Conservation (phyloP, 2,113 vertebrate species). For the Anolis carolinensis region DNA sequence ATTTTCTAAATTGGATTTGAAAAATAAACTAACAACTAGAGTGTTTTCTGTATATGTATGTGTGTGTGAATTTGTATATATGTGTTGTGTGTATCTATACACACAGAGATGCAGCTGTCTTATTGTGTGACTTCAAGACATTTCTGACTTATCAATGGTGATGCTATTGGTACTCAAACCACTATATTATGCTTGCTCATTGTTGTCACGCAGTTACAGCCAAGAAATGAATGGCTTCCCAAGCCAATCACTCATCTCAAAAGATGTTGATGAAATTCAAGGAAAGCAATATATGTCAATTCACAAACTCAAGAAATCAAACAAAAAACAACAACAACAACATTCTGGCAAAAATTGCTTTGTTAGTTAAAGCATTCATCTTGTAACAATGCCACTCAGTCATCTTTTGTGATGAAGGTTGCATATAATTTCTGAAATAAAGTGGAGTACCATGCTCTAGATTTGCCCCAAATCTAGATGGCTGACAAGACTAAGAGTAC, state of each 20-base stretch:
- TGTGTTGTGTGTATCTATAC: no score
- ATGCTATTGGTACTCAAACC: no score
- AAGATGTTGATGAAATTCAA: conserved; percentile 11
- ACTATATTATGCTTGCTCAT: no score
- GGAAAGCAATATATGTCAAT: conserved; percentile 31
- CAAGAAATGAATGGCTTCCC: conserved; percentile 24
- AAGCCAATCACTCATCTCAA: conserved; percentile 2
- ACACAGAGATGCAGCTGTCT: no score
- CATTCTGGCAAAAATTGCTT: background rate
- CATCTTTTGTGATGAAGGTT: background rate
- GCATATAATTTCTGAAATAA: no score
- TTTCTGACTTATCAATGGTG: no score
- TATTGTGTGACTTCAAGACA: no score
- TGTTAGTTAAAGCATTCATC: background rate
- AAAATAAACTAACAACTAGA: background rate
- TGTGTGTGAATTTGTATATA: conserved; percentile 24
- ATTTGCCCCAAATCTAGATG: no score
- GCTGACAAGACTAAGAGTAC: no score
- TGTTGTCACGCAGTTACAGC: conserved; percentile 30
- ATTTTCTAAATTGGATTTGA: background rate
- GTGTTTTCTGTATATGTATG: background rate
- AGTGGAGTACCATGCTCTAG: no score
- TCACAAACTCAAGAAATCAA: background rate
- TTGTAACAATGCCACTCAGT: background rate
- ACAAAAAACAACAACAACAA: conserved; percentile 20